Percentiles rank a stretch among this genome's conserved stretches.
Evolutionary conservation across 2,888 invertebrate species (phyloP).

Genomic region (Clusia tigrina): DNA sequence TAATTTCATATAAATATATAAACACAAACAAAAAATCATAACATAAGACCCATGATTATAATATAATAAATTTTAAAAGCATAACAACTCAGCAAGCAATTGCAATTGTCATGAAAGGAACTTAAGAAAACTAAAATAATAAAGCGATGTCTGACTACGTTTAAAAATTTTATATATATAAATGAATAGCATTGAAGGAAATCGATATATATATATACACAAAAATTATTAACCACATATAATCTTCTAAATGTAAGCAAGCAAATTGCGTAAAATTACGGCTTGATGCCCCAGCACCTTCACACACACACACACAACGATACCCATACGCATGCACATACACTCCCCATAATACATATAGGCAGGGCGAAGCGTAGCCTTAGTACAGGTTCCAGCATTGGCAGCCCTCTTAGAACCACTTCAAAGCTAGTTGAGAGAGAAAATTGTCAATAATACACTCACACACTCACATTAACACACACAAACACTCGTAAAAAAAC

Average conservation of each 20-base stretch:
- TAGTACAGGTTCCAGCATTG: too few species aligned
- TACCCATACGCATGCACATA: too few species aligned
- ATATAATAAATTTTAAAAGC: background rate
- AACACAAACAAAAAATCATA: background rate
- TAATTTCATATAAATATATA: background rate
- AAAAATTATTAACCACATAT: background rate
- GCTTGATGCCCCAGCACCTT: too few species aligned
- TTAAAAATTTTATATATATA: background rate
- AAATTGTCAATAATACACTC: background rate
- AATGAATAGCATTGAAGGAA: background rate
- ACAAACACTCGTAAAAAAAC: slow-evolving; percentile 10
- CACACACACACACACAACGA: too few species aligned
- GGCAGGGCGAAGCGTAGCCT: too few species aligned
- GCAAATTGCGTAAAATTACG: background rate
- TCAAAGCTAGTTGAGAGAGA: background rate
- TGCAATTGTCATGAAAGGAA: too few species aligned
- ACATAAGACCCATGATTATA: too few species aligned
- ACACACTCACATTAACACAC: slow-evolving; percentile 8
- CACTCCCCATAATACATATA: too few species aligned
- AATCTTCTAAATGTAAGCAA: background rate
- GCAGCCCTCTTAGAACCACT: too few species aligned
- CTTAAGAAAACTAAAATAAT: background rate
- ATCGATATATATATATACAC: slow-evolving; percentile 4
- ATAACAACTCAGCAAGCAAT: too few species aligned
- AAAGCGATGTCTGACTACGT: slow-evolving; percentile 10